Evolutionary conservation across 1,140 invertebrate species (phyloP), one percentile per base, ranked within the genome.

Genomic region (Aleiodes sp.): DNA sequence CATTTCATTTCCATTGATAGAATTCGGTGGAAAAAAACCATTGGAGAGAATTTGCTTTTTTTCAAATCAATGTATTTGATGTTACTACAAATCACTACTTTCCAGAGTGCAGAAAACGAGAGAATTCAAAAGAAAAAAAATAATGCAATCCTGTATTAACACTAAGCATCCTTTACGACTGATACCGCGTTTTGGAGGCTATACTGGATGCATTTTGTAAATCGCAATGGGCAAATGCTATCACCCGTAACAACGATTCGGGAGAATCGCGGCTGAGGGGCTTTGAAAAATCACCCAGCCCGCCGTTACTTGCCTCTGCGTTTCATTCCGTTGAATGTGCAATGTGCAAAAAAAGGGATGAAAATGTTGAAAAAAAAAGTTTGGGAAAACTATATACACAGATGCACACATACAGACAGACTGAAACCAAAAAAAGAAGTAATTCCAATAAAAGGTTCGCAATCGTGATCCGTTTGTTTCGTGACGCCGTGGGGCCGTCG

Each of bases 271-370:
- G 60, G 60, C 60, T 37, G 35, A 33, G 31, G 28, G 60, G 60
- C 60, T 63, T 63, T 63, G 60, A 63, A 63, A 63, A 63, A 63
- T 63, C 60, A 63, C 60, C 60, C 31, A 68, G 70, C 43, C 65
- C 64, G 43, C 28, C 68, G 67, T 70, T 69, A 69, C 69, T 73
- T 70, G 69, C 33, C 14, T 39, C 41, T 9, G 28, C 62, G 24
- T 72, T 69, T 68, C 64, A 62, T 63, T 60, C 26, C 33, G 31
- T 46, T 46, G 28, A 19, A 57, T 56, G 33, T 12, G 60, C 61
- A 37, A 65, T 66, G 62, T 65, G 60, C 63, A 57, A 66, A 66
- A 71, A 67, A 43, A 63, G 46, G 33, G 46, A 52, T 52, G 26
- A 52, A 52, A 52, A 21, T 52, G 21, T 16, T 16, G 19, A 52